Conservation (phyloP, 2,888 invertebrate species). For the Branchellion lobata region DNA sequence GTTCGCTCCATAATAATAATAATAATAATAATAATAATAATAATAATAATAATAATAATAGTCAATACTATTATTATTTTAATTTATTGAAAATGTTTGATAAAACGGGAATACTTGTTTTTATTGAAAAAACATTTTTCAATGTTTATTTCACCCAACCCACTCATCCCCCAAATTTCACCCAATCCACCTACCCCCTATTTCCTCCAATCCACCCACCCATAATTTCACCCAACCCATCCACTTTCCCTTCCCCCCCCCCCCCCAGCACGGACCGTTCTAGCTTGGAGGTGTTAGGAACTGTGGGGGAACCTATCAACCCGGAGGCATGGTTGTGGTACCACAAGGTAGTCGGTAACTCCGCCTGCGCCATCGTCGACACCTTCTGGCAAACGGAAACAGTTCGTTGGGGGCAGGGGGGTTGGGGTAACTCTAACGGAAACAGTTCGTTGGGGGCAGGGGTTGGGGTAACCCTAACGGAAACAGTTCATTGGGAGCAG, state of each 20-base stretch:
- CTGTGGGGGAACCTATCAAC: conserved; percentile 98
- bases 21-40: not conserved
- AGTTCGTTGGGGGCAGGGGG: conserved; percentile 61
- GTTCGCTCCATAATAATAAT: conserved; percentile 63
- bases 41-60: no score
- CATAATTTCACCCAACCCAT: no score
- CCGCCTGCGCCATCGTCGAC: conserved; percentile 79
- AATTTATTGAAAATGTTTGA: no score
- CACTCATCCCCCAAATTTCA: no score
- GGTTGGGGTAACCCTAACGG: conserved; percentile 75
- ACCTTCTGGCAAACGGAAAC: conserved; percentile 99
- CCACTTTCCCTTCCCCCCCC: no score
- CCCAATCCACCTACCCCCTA: no score
- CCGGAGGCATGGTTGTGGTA: conserved; percentile 98
- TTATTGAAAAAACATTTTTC: no score
- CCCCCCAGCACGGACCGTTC: conserved; percentile 65
- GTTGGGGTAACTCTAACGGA: conserved; percentile 92
- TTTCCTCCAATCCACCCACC: not conserved
- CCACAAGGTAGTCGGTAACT: conserved; percentile 67
- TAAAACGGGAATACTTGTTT: no score
- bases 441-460: conserved; percentile 94
- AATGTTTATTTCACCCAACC: no score
- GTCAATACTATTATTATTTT: not conserved
- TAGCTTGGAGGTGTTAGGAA: conserved; percentile 78
- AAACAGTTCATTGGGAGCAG: conserved; percentile 69